These are phyloP conservation scores for Drosophila borborema DNA, from an alignment of 2,888 invertebrate genomes.

Conservation along the genomic window DNA sequence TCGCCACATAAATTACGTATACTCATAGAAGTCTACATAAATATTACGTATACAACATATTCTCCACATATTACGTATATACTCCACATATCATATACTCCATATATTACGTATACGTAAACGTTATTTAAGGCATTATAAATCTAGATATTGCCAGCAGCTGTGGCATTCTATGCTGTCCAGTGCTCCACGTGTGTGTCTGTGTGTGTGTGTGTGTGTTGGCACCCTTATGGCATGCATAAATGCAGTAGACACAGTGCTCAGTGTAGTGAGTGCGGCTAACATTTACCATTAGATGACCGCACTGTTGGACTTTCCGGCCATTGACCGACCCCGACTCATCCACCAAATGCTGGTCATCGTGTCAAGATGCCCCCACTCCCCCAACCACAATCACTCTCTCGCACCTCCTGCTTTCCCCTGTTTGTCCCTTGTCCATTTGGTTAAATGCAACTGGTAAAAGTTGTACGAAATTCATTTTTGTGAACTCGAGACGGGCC, in stretches of 20 bases:
- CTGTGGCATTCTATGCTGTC: constrained; percentile 9
- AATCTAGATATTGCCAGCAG: constrained; percentile 50
- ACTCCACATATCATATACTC: not conserved
- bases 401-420: not conserved
- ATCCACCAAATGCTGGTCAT: constrained; percentile 2
- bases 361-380: constrained; percentile 39
- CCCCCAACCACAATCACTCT: not conserved
- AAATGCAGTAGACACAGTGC: constrained; percentile 25
- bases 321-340: constrained; percentile 15
- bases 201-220: constrained; percentile 22
- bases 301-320: constrained; percentile 65
- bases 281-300: constrained; percentile 66
- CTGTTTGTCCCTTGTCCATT: constrained; percentile 15
- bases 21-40: not conserved
- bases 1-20: not conserved
- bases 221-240: constrained; percentile 55
- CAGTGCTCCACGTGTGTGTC: not conserved
- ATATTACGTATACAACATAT: not conserved
- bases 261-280: constrained; percentile 10
- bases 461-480: constrained; percentile 62
- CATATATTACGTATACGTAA: constrained; percentile 39
- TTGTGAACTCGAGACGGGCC: constrained; percentile 21
- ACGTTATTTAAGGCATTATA: constrained; percentile 69
- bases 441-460: constrained; percentile 73
- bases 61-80: not conserved